A percentile compares a stretch with the other conserved stretches of the same genome.
These are phyloP conservation scores for Heliocidaris tuberculata DNA, from an alignment of 35 echinoderm and acorn worm species.

Conservation along the genomic window DNA sequence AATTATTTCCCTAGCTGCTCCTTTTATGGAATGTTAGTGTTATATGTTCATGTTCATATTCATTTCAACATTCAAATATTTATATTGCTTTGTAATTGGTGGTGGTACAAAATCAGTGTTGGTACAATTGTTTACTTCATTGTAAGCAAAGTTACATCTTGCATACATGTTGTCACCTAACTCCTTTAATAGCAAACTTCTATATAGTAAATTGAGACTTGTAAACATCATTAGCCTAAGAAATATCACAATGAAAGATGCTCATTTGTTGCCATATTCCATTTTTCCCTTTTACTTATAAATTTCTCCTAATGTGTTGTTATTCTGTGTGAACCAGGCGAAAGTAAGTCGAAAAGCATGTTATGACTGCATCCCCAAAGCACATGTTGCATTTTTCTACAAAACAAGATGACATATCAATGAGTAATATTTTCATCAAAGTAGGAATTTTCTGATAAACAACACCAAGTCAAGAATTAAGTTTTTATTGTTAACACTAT, in stretches of 20 bases:
- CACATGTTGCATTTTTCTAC: background rate
- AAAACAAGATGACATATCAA: background rate
- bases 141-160: background rate
- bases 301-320: background rate
- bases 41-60: background rate
- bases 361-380: background rate
- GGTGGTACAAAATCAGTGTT: background rate
- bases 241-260: background rate
- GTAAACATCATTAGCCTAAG: background rate
- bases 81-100: background rate
- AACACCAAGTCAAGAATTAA: too few relatives aligned
- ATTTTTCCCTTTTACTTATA: background rate
- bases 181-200: too few relatives aligned
- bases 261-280: background rate
- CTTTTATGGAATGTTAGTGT: background rate
- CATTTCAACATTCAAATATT: background rate
- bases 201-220: too few relatives aligned
- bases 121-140: background rate
- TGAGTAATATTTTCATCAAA: too few relatives aligned
- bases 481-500: too few relatives aligned
- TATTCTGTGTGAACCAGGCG: background rate
- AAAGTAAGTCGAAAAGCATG: background rate
- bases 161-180: background rate
- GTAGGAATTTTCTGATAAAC: too few relatives aligned
- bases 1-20: background rate